A percentile compares a stretch with the other conserved stretches of the same genome.
These are phyloP conservation scores for Ctenicera cuprea DNA, from an alignment of 2,888 invertebrate species.

Conservation along the genomic window DNA sequence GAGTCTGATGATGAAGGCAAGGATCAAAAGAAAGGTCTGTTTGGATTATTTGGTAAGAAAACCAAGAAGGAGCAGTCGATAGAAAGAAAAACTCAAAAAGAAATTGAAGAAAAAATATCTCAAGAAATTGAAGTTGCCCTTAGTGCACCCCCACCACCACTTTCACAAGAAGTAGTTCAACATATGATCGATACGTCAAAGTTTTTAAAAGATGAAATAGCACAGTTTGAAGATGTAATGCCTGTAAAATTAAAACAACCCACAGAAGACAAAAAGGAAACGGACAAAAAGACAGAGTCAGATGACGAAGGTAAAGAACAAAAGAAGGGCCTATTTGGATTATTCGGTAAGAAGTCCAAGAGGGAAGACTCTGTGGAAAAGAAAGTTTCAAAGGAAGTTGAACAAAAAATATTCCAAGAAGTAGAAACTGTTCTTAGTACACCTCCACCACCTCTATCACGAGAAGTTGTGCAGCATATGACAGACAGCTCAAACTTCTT, in stretches of 20 bases:
- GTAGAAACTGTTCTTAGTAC: constrained; percentile 43
- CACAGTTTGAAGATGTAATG: constrained; percentile 25
- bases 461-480: constrained; percentile 39
- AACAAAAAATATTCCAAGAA: not conserved
- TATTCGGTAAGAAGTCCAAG: constrained; percentile 52
- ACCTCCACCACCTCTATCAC: constrained; percentile 18
- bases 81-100: constrained; percentile 32
- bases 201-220: constrained; percentile 44
- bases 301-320: constrained; percentile 37
- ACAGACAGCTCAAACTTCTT: constrained; percentile 21
- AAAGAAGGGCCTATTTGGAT: constrained; percentile 46
- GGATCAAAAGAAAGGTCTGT: constrained; percentile 52
- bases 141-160: constrained; percentile 45
- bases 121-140: not conserved
- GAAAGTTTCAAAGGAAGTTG: constrained; percentile 41
- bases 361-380: constrained; percentile 53
- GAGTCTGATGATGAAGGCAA: constrained; percentile 41
- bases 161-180: constrained; percentile 58
- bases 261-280: constrained; percentile 23
- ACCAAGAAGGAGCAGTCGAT: constrained; percentile 48
- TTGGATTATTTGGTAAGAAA: constrained; percentile 59
- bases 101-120: constrained; percentile 20
- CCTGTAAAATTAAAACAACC: constrained; percentile 1
- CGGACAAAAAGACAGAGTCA: constrained; percentile 28
- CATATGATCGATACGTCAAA: constrained; percentile 55